A percentile compares a stretch with the other conserved stretches of the same genome.
These are phyloP conservation scores for Plectrocnemia conspersa DNA, from an alignment of 1,140 invertebrate species.

Conservation along the genomic window DNA sequence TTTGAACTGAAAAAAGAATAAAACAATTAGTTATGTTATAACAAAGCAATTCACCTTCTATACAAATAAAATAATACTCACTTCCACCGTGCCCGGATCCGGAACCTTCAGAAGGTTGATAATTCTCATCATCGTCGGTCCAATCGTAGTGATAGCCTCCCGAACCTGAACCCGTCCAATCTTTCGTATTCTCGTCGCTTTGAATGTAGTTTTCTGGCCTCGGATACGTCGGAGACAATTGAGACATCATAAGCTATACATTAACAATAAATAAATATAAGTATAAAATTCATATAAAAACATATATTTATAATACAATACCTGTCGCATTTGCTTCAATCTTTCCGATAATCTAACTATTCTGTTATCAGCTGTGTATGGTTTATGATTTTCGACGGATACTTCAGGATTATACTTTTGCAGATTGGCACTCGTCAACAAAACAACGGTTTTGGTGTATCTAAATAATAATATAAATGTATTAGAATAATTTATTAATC, in stretches of 20 bases:
- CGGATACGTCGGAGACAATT: slow-evolving; percentile 37
- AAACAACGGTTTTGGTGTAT: slow-evolving; percentile 46
- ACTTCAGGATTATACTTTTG: slow-evolving; percentile 50
- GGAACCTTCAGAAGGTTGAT: slow-evolving; percentile 43
- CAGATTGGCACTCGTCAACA: slow-evolving; percentile 43
- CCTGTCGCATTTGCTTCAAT: slow-evolving; percentile 47
- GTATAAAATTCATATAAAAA: not conserved
- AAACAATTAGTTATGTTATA: no score
- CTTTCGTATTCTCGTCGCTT: slow-evolving; percentile 45
- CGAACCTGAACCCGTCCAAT: slow-evolving; percentile 40
- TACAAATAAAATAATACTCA: slow-evolving; percentile 1
- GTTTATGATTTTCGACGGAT: slow-evolving; percentile 24
- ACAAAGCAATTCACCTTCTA: no score
- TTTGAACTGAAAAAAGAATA: no score
- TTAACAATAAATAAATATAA: not conserved
- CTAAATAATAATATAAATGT: slow-evolving; percentile 33
- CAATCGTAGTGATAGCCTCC: slow-evolving; percentile 41
- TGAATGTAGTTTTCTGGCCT: slow-evolving; percentile 48
- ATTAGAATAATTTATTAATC: not conserved
- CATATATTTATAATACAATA: slow-evolving; percentile 23
- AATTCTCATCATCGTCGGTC: slow-evolving; percentile 38
- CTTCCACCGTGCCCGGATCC: slow-evolving; percentile 38
- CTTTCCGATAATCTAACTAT: slow-evolving; percentile 44
- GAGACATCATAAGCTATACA: slow-evolving; percentile 42
- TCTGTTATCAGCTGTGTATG: slow-evolving; percentile 36